Conservation (phyloP, 2,888 invertebrate species). For the Scaptomyza parva region DNA sequence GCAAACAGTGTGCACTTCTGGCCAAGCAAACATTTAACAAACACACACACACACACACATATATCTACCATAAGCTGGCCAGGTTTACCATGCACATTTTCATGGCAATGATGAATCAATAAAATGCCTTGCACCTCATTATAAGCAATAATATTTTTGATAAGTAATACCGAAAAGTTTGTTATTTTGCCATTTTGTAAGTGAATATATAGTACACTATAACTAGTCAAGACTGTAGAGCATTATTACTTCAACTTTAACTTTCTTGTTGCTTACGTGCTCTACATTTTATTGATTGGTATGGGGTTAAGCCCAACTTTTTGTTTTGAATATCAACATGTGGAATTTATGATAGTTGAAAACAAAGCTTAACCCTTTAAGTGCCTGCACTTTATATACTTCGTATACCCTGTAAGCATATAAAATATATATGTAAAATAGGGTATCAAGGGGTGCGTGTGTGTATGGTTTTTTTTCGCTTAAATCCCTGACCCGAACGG, state of each 20-base stretch:
- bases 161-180: neutral
- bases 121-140: conserved; percentile 41
- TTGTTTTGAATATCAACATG: neutral
- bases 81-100: conserved; percentile 18
- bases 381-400: neutral
- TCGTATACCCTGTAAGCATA: neutral
- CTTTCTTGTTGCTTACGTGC: no score
- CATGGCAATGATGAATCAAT: conserved; percentile 44
- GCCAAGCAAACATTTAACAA: conserved; percentile 14
- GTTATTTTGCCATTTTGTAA: neutral
- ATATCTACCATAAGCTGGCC: neutral
- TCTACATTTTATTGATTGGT: neutral
- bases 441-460: conserved; percentile 3
- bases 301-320: no score
- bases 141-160: conserved; percentile 9
- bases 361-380: neutral
- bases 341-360: neutral
- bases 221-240: no score
- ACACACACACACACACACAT: neutral
- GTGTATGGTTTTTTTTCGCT: no score
- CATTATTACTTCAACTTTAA: neutral
- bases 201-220: neutral
- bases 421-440: neutral
- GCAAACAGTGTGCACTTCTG: conserved; percentile 67
- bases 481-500: conserved; percentile 1